Evolutionary conservation across 2,113 vertebrate species (phyloP).

Genomic region (Dromiciops gliroides): DNA sequence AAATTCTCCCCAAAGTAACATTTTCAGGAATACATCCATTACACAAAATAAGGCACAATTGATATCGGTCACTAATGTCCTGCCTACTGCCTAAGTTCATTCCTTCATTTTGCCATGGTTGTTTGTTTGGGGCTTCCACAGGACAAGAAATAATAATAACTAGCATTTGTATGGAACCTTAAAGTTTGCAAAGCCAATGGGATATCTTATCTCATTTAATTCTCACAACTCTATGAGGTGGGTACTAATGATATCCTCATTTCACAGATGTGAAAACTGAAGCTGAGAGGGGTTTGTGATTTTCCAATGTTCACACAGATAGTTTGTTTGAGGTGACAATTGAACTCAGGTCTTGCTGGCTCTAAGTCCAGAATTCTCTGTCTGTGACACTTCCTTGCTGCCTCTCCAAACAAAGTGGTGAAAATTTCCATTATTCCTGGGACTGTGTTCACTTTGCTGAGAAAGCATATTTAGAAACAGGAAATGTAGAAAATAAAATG

Average conservation of each 20-base stretch:
- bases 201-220: neutral
- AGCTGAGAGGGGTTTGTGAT: neutral
- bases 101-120: too few relatives aligned
- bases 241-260: neutral
- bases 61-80: too few relatives aligned
- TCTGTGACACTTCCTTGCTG: neutral
- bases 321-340: neutral
- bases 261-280: neutral
- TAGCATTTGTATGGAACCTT: too few relatives aligned
- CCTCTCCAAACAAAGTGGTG: conserved; percentile 2
- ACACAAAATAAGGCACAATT: conserved; percentile 77
- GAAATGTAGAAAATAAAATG: neutral
- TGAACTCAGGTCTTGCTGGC: neutral
- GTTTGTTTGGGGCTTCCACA: too few relatives aligned
- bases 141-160: too few relatives aligned
- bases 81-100: too few relatives aligned
- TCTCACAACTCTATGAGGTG: neutral
- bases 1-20: conserved; percentile 55
- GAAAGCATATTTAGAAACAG: conserved; percentile 43
- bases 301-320: neutral
- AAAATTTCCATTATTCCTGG: conserved; percentile 52
- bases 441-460: conserved; percentile 38
- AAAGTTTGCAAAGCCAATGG: too few relatives aligned
- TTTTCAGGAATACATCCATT: conserved; percentile 77
- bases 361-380: neutral